Percentiles rank a stretch among this genome's conserved stretches.
Evolutionary conservation across 2,113 vertebrate species (phyloP).

Genomic region (Tretioscincus oriximinensis): DNA sequence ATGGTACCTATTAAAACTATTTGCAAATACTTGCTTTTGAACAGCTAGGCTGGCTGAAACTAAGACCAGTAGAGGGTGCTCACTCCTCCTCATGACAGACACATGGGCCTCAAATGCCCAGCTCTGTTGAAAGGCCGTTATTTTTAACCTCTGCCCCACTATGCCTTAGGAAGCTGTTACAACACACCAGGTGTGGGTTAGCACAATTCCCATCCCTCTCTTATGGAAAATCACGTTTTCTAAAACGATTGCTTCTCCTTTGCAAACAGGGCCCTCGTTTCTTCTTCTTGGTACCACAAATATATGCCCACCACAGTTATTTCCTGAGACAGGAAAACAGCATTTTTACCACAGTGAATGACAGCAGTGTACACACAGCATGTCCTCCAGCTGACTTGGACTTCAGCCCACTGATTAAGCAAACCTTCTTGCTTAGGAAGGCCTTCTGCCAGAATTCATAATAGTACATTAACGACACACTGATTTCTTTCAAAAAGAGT

Average conservation of each 20-base stretch:
- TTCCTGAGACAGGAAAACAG: constrained; percentile 61
- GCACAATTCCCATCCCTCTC: too few species aligned
- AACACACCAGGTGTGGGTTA: too few species aligned
- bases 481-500: constrained; percentile 58
- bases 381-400: constrained; percentile 60
- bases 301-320: constrained; percentile 62
- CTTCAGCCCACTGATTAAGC: constrained; percentile 57
- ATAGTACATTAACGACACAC: constrained; percentile 55
- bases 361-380: constrained; percentile 51
- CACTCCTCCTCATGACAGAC: too few species aligned
- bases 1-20: too few species aligned
- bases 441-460: constrained; percentile 51
- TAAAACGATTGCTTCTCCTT: not conserved
- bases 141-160: too few species aligned
- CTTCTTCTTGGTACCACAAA: constrained; percentile 49
- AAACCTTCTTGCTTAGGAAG: constrained; percentile 61
- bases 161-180: too few species aligned
- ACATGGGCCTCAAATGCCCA: too few species aligned
- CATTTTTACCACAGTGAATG: constrained; percentile 57
- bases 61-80: too few species aligned
- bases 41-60: too few species aligned
- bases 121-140: too few species aligned
- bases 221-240: too few species aligned
- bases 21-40: too few species aligned
- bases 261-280: not conserved